Evolutionary conservation across 2,888 invertebrate genomes (phyloP).

Genomic region (Vesta saturnalis): DNA sequence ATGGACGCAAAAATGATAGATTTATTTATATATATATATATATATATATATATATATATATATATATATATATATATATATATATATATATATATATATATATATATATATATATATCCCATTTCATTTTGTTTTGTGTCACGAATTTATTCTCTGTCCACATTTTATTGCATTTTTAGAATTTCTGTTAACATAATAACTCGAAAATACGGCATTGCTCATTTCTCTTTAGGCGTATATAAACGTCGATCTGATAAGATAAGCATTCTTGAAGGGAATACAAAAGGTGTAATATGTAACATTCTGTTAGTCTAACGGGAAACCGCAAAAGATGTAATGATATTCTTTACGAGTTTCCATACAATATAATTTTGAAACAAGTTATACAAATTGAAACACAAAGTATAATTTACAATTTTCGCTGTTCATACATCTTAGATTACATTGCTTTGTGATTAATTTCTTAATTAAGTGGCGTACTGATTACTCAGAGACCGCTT

Average conservation of each 20-base stretch:
- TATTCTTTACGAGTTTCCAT: slow-evolving; percentile 16
- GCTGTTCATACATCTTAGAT: slow-evolving; percentile 29
- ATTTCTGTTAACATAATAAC: background rate
- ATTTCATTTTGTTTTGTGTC: slow-evolving; percentile 32
- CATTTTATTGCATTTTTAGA: slow-evolving; percentile 1
- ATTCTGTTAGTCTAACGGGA: background rate
- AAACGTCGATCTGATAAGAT: background rate
- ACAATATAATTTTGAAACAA: slow-evolving; percentile 22
- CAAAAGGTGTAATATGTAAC: background rate
- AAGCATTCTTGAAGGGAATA: background rate
- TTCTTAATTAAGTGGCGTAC: slow-evolving; percentile 29
- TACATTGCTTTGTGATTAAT: slow-evolving; percentile 32
- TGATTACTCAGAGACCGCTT: slow-evolving; percentile 24
- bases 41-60: no score
- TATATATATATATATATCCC: no score
- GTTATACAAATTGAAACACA: slow-evolving; percentile 26
- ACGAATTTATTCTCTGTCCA: background rate
- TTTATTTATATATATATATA: no score
- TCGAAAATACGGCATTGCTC: no score
- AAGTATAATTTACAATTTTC: slow-evolving; percentile 30
- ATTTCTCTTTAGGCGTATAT: background rate
- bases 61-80: no score
- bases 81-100: no score
- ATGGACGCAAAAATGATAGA: no score
- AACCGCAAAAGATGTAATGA: background rate